Evolutionary conservation across 2,113 vertebrate genomes (phyloP).

Genomic region (Panthera uncia): DNA sequence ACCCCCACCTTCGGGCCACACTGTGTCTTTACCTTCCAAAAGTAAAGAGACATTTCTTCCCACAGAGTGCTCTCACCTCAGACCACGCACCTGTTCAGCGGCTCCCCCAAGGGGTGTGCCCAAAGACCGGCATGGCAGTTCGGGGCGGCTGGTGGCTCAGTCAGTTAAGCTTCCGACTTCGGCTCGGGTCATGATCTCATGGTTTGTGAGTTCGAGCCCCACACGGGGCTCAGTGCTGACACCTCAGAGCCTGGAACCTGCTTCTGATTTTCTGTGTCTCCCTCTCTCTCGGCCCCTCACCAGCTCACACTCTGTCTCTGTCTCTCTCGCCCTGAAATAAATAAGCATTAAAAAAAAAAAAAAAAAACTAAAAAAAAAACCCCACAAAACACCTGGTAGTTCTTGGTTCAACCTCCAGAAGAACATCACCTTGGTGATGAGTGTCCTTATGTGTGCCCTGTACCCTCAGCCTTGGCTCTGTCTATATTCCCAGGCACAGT

Average conservation of each 20-base stretch:
- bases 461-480: background rate
- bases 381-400: background rate
- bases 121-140: background rate
- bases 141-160: too few species aligned
- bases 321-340: too few species aligned
- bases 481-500: background rate
- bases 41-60: background rate
- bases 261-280: too few species aligned
- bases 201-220: too few species aligned
- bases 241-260: too few species aligned
- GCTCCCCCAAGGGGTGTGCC: background rate
- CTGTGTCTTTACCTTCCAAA: background rate
- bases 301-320: too few species aligned
- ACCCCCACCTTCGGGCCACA: background rate
- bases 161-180: too few species aligned
- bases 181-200: too few species aligned
- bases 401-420: background rate
- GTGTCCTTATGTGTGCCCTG: background rate
- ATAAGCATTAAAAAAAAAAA: too few species aligned
- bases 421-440: background rate
- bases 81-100: background rate
- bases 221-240: too few species aligned
- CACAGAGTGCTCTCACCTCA: background rate
- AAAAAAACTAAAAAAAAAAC: too few species aligned
- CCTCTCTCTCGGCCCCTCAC: too few species aligned